These are phyloP conservation scores for Zaprionus taronus DNA, from an alignment of 1,140 invertebrate species.

Conservation along the genomic window DNA sequence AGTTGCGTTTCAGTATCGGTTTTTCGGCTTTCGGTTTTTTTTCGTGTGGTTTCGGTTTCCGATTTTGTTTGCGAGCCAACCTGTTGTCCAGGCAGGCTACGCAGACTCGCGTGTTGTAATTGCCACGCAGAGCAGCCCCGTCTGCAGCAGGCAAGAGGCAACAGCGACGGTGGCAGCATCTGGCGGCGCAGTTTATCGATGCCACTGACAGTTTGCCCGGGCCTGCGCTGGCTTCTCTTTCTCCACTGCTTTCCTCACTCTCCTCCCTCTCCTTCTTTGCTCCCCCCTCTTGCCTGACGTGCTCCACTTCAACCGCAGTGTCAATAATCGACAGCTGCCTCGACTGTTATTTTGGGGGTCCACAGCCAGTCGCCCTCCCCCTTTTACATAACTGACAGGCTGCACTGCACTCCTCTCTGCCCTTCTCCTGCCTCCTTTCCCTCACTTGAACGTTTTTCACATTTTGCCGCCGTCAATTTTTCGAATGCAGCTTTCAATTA, in stretches of 20 bases:
- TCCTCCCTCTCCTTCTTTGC: background rate
- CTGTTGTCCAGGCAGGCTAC: conserved; percentile 61
- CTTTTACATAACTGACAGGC: conserved; percentile 69
- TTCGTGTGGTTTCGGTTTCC: conserved; percentile 45
- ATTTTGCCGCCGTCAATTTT: conserved; percentile 61
- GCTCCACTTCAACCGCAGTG: conserved; percentile 65
- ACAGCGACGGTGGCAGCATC: conserved; percentile 22
- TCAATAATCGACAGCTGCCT: conserved; percentile 82
- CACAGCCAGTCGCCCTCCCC: conserved; percentile 28
- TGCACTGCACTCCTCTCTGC: conserved; percentile 12
- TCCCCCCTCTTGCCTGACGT: background rate
- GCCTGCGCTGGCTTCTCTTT: conserved; percentile 16
- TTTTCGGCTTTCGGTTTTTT: conserved; percentile 44
- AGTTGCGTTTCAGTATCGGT: conserved; percentile 41
- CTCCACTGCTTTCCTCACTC: background rate
- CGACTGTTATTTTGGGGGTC: conserved; percentile 59
- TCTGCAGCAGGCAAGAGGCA: conserved; percentile 44
- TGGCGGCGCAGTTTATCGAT: conserved; percentile 72
- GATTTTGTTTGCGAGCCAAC: conserved; percentile 52
- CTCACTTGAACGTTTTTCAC: conserved; percentile 51
- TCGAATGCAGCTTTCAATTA: conserved; percentile 80
- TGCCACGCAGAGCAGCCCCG: conserved; percentile 59
- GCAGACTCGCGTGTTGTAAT: conserved; percentile 77
- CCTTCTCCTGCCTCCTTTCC: conserved; percentile 5
- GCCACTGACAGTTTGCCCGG: conserved; percentile 9